Percentiles rank a stretch among this genome's conserved stretches.
Conservation (phyloP, 2,797 vertebrate species). For the Xenentodon cancila region DNA sequence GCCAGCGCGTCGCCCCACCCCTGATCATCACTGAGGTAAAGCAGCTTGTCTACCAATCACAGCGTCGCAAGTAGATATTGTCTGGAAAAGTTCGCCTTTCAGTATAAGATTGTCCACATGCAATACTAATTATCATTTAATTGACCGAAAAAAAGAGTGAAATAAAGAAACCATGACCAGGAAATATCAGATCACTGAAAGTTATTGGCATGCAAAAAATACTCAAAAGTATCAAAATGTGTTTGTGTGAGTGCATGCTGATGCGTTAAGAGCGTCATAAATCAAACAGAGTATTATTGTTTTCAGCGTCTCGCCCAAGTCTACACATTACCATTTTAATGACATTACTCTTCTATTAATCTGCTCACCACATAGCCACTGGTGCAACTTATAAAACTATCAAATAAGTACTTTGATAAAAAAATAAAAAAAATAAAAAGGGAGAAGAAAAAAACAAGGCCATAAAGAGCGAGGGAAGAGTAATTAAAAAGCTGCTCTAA, state of each 20-base stretch:
- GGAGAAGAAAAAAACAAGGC: constrained; percentile 52
- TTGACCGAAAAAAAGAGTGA: neutral
- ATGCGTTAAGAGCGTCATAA: constrained; percentile 70
- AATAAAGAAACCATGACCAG: constrained; percentile 3
- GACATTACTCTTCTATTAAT: constrained; percentile 82
- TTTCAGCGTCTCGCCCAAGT: constrained; percentile 78
- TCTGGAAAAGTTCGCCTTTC: neutral
- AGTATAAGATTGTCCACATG: neutral
- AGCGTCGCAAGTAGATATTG: neutral
- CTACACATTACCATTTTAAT: constrained; percentile 83
- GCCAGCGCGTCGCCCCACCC: too few species aligned
- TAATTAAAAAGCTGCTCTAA: constrained; percentile 78
- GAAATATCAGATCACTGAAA: neutral
- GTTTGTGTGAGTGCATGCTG: constrained; percentile 31
- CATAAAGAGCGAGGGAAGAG: constrained; percentile 68
- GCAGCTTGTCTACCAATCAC: too few species aligned
- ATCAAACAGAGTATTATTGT: constrained; percentile 81
- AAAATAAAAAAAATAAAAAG: constrained; percentile 30
- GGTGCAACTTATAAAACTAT: constrained; percentile 78
- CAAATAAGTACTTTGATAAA: constrained; percentile 75
- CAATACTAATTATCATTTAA: neutral
- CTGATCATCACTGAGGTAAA: too few species aligned
- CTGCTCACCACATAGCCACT: constrained; percentile 77
- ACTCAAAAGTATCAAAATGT: constrained; percentile 1
- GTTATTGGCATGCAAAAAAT: neutral